A percentile compares a stretch with the other conserved stretches of the same genome.
These are phyloP conservation scores for Pachydiplax longipennis DNA, from an alignment of 2,888 invertebrate genomes.

Conservation along the genomic window DNA sequence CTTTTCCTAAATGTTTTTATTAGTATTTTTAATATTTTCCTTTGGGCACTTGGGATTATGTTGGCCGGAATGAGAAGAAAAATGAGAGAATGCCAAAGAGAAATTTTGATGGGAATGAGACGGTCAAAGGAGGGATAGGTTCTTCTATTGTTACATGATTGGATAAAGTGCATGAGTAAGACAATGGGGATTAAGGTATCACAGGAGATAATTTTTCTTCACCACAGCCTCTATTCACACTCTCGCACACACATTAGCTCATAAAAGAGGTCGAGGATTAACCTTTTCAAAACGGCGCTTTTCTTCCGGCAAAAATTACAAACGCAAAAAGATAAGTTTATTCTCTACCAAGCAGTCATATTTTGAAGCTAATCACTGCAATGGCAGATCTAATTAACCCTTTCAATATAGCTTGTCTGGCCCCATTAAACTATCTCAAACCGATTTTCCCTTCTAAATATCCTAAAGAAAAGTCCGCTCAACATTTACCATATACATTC, in stretches of 20 bases:
- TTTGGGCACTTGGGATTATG: conserved; percentile 26
- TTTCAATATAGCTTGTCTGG: conserved; percentile 22
- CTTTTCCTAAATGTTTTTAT: background rate
- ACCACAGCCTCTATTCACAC: conserved; percentile 41
- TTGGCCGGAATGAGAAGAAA: conserved; percentile 38
- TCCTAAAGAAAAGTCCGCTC: conserved; percentile 5
- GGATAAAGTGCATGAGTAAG: conserved; percentile 18
- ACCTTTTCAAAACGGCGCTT: conserved; percentile 18
- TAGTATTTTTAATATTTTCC: background rate
- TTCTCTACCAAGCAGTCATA: background rate
- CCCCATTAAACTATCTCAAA: conserved; percentile 38
- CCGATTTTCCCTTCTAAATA: conserved; percentile 16
- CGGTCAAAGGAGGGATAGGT: background rate
- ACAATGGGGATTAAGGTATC: conserved; percentile 29
- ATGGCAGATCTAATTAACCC: conserved; percentile 23
- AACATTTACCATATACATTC: background rate
- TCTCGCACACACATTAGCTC: conserved; percentile 18
- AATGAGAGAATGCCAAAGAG: conserved; percentile 9
- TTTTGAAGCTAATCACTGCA: background rate
- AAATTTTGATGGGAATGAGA: background rate
- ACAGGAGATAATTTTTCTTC: conserved; percentile 38
- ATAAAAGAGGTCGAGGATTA: conserved; percentile 42
- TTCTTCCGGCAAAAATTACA: conserved; percentile 19
- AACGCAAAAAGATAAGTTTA: conserved; percentile 16
- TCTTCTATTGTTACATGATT: background rate